Evolutionary conservation across 2,113 vertebrate genomes (phyloP), one percentile per base, ranked within the genome.

Genomic region (Trinectes maculatus): DNA sequence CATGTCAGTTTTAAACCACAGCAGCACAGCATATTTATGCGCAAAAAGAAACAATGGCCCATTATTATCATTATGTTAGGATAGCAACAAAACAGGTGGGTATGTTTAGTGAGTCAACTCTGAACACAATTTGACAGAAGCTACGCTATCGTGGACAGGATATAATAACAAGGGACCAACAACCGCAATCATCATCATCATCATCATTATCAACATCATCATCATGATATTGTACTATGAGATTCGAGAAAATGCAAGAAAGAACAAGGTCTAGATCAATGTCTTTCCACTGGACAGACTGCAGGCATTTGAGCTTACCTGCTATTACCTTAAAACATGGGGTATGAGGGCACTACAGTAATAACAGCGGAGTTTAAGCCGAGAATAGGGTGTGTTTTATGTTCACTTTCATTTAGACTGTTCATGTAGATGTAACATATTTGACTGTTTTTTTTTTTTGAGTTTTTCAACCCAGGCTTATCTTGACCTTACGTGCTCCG

Each of bases 401-500:
- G 44, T 46, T 51, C 59, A 12, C 19, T 52, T 65, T 51, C 28
- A 56, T 8, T 13, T 10, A 51, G 22, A 61, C 5, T 19, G n/a
- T 40, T 46, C 11, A 51, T 69, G 58, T 49, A 8, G 9, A 13
- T 22, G 19, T 51, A 29, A 29, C 8, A 8, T 55, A 3, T 29
- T 58, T 19, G 58, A 61, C 53, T 75, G 49, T 55, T 1, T 18
- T 16, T 65, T 10, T 66, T 31, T 52, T 59, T 33, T 55, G 19
- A 10, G 9, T 5, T 1, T 15, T 59, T 80, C 54, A 99, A 70
- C 96, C 96, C 88, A 99, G 92, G 71, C 95, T 94, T 80, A 99
- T 96, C 80, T 99, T 98, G 36, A 99, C 98, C 88, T 99, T 99
- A 29, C 97, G 94, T 37, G 97, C 95, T 33, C 98, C 98, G 86